Evolutionary conservation across 1,140 invertebrate genomes (phyloP), one percentile per base, ranked within the genome.

Genomic region (Adoxophyes honmai): DNA sequence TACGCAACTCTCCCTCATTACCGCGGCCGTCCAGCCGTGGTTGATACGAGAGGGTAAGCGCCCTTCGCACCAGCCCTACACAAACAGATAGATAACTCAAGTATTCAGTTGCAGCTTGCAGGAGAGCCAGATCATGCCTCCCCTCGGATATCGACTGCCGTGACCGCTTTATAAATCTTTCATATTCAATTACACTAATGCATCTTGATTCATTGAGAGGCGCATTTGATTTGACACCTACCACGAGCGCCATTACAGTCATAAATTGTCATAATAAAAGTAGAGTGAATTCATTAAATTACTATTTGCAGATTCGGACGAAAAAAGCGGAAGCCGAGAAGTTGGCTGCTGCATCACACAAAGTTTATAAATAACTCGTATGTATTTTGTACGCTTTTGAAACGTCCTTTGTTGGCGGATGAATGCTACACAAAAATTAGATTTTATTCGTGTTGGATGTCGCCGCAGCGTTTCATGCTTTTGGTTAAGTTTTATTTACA

Each of bases 1-100:
- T 82, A 73, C 79, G 74, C 70, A 79, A 73, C 67, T 82, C 74
- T 66, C 77, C 82, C 78, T 86, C 80, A 81, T 86, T 86, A 83
- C 70, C 57, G 72, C 58, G 64, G 63, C 67, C 70, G 66, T 52
- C 74, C 79, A 77, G 61, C 79, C 79, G 70, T 81, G 60, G 68
- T 70, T 72, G 73, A 73, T 70, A 70, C 70, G 73, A 62, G 73
- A 70, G 73, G 72, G 72, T 66, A 69, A 74, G 73, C 62, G 62
- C 66, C 69, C 42, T 57, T 59, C 39, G 34, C 18, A n/a, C 55
- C 52, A 55, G 52, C 68, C 63, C 64, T 69, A 62, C 13, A 28
- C 16, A 48, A 48, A 48, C 16, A 48, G 42, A 13, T 18, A 48
- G 42, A 21, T 33, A 48, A 33, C 42, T 33, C 42, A 33, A 48